A percentile compares a stretch with the other conserved stretches of the same genome.
These are phyloP conservation scores for Drosophila bocqueti DNA, from an alignment of 1,140 invertebrate genomes.

Conservation along the genomic window DNA sequence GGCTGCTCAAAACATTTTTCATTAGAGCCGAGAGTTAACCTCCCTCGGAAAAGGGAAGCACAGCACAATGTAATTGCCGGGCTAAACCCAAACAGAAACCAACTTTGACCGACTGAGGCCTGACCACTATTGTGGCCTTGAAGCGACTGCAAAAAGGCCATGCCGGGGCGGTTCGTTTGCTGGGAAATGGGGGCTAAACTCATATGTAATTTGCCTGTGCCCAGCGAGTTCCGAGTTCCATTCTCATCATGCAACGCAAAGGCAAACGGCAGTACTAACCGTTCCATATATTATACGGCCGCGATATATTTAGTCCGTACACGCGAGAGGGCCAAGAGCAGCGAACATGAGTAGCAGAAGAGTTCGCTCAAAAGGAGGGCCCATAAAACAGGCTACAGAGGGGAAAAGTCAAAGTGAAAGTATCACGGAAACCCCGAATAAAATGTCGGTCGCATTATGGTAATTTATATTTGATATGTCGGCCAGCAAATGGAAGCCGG, in stretches of 20 bases:
- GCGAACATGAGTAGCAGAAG: conserved; percentile 16
- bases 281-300: conserved; percentile 43
- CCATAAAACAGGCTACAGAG: conserved; percentile 44
- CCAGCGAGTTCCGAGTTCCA: conserved; percentile 38
- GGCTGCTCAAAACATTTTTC: conserved; percentile 65
- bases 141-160: conserved; percentile 40
- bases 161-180: background rate
- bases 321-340: conserved; percentile 62
- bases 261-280: conserved; percentile 39
- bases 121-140: conserved; percentile 76
- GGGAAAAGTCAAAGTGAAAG: conserved; percentile 60
- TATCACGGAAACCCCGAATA: conserved; percentile 62
- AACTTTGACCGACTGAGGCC: conserved; percentile 58
- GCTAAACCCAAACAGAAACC: conserved; percentile 58
- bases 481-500: conserved; percentile 32
- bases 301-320: conserved; percentile 71
- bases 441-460: conserved; percentile 58
- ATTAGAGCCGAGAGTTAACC: conserved; percentile 62
- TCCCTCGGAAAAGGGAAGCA: conserved; percentile 27
- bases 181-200: conserved; percentile 30
- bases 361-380: conserved; percentile 1
- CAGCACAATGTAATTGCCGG: conserved; percentile 77
- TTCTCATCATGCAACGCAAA: conserved; percentile 75
- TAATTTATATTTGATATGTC: conserved; percentile 57
- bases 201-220: conserved; percentile 77